Evolutionary conservation across 2,888 invertebrate genomes (phyloP).

Genomic region (Phlogophora meticulosa): DNA sequence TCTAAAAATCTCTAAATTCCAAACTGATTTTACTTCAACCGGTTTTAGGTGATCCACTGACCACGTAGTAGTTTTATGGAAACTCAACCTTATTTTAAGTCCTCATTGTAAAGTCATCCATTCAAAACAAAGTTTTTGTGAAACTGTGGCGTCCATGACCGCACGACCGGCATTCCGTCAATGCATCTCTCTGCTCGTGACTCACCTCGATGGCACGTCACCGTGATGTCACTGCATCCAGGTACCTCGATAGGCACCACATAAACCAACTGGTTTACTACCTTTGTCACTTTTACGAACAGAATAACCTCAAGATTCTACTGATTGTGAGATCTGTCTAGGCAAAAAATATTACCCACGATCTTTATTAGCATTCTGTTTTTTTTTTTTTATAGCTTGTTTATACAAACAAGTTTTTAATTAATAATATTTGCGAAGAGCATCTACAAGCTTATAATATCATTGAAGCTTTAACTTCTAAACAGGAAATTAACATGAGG

Average conservation of each 20-base stretch:
- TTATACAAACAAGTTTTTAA: conserved; percentile 5
- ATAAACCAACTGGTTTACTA: conserved; percentile 33
- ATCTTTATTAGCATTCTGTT: conserved; percentile 12
- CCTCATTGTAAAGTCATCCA: conserved; percentile 8
- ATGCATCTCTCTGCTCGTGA: conserved; percentile 71
- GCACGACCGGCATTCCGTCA: conserved; percentile 63
- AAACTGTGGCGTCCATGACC: conserved; percentile 30
- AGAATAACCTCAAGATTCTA: conserved; percentile 3
- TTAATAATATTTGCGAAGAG: background rate
- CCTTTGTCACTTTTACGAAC: conserved; percentile 16
- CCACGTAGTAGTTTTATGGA: conserved; percentile 14
- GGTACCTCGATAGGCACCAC: conserved; percentile 60
- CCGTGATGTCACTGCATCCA: conserved; percentile 73
- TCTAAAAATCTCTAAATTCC: conserved; percentile 1
- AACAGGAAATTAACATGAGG: background rate
- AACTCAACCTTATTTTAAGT: conserved; percentile 13
- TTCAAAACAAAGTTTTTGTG: conserved; percentile 33
- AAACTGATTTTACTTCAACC: conserved; percentile 16
- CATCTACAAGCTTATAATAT: background rate
- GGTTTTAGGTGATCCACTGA: conserved; percentile 14
- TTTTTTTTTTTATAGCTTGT: background rate
- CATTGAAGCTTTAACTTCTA: background rate
- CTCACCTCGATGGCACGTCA: conserved; percentile 73
- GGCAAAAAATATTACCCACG: conserved; percentile 25
- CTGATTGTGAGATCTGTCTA: conserved; percentile 8